Conservation (phyloP, 2,113 vertebrate genomes). For the Nothobranchius kuhntae region DNA sequence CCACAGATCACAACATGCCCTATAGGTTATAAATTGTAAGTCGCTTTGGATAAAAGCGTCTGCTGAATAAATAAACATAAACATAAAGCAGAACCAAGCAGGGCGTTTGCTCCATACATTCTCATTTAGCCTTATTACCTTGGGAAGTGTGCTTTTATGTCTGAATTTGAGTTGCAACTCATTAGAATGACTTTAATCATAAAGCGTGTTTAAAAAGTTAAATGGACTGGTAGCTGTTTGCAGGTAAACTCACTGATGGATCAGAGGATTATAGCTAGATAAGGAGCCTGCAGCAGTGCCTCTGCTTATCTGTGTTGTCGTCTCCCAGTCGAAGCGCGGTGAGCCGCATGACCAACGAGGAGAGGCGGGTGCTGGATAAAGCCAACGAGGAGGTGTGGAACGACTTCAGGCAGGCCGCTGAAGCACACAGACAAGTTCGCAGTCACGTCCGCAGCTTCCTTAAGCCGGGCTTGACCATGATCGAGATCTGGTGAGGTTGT, state of each 20-base stretch:
- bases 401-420: constrained; percentile 97
- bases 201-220: background rate
- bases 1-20: too few species aligned
- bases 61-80: too few species aligned
- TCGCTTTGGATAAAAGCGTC: too few species aligned
- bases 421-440: constrained; percentile 97
- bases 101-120: too few species aligned
- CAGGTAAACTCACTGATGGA: background rate
- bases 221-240: background rate
- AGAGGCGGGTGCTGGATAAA: constrained; percentile 92
- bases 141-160: background rate
- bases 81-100: background rate
- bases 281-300: too few species aligned
- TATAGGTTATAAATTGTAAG: too few species aligned
- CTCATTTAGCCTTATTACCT: too few species aligned
- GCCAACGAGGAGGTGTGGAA: constrained; percentile 97
- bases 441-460: constrained; percentile 96
- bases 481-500: constrained; percentile 91
- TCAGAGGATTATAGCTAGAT: background rate
- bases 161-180: background rate
- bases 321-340: constrained; percentile 85
- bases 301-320: too few species aligned
- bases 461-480: constrained; percentile 98
- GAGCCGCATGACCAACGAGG: constrained; percentile 89
- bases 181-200: background rate